Base-by-base conservation (phyloP, 2,113 vertebrate genomes). In the Zosterops lateralis region DNA sequence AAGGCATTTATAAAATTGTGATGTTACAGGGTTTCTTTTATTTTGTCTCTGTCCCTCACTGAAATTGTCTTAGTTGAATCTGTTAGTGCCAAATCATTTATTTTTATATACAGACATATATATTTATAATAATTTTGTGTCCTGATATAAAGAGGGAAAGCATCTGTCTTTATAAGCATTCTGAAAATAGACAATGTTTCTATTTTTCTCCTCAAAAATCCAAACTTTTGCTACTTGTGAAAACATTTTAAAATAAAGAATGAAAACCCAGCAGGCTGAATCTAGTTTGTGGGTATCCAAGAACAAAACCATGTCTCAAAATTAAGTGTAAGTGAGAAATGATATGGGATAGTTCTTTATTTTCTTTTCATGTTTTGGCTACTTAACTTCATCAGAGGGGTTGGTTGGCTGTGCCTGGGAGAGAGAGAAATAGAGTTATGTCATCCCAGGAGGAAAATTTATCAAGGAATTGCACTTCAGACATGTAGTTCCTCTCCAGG, bases 171-270 rank as follows among this genome's bases (percentile, higher is more conserved):
- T 76, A 16, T 36, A 62, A 10, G 50, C n/a, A 25, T 48, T 80
- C 72, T 72, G 85, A 58, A 76, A 91, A 73, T 21, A 82, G 47
- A 24, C 62, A 61, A 1, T 1, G 1, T 53, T 82, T 78, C 25
- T 79, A 25, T 16, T 87, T 87, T 77, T 68, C 28, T 82, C 44
- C 38, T 84, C 57, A 56, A 48, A 62, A 58, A 0, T 1, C 3
- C 19, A 29, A 62, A 72, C 34, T 88, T 90, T 86, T 88, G 72
- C 85, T 91, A 84, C 85, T 86, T 79, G 9, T 83, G 74, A 79
- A 79, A 87, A 70, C 38, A 44, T 67, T 67, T 82, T 67, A 68
- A 77, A 97, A 95, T 94, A 93, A 95, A 96, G 40, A 75, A 60
- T 70, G 47, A 84, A 90, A 95, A 80, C 26, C 22, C 44, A 51